phyloP scores from a whole-genome alignment of 1,140 invertebrate species.

The Chrysopa pallens region DNA sequence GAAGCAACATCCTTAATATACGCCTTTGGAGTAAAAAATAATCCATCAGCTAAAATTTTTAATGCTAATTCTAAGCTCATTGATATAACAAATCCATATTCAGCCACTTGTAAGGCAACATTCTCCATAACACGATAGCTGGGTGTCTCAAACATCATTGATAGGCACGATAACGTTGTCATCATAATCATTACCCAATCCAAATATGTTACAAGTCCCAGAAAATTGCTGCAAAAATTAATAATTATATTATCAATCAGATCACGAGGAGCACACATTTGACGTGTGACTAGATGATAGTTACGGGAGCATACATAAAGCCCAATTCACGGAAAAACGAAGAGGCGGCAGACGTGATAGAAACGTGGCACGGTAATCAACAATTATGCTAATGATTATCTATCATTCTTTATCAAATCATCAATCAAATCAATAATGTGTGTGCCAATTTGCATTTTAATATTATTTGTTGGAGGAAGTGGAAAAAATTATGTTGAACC shows the following conservation, averaged over 20 bases:
- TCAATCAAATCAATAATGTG: too few relatives aligned
- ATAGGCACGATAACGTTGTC: conserved; percentile 91
- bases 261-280: too few relatives aligned
- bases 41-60: conserved; percentile 92
- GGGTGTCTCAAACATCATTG: conserved; percentile 98
- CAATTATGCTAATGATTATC: too few relatives aligned
- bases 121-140: conserved; percentile 73
- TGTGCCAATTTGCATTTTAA: too few relatives aligned
- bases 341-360: too few relatives aligned
- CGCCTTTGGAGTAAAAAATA: conserved; percentile 98
- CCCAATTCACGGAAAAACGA: too few relatives aligned
- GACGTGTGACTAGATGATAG: too few relatives aligned
- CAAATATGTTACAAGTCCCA: conserved; percentile 93
- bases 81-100: conserved; percentile 94
- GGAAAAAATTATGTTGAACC: too few relatives aligned
- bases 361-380: too few relatives aligned
- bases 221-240: conserved; percentile 68
- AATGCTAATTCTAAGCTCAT: conserved; percentile 94
- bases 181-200: conserved; percentile 99
- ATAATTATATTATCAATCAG: conserved; percentile 6
- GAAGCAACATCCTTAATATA: conserved; percentile 95
- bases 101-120: conserved; percentile 75
- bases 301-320: too few relatives aligned
- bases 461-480: too few relatives aligned
- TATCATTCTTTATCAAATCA: too few relatives aligned